Base-by-base conservation (phyloP, 2,888 invertebrate species). In the Leptopterna dolabrata region DNA sequence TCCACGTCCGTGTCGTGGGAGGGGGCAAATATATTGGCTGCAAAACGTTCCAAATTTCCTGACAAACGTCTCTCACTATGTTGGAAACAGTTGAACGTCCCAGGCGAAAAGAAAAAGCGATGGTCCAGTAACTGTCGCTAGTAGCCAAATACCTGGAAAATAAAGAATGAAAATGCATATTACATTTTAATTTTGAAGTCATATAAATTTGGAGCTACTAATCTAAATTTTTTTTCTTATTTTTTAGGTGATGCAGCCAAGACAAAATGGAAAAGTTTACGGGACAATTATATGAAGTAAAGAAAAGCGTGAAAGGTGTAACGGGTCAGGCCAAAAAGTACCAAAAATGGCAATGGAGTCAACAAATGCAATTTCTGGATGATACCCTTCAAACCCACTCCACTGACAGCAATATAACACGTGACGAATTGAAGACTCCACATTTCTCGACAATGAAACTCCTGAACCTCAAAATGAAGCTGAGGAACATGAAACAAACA, bases 31-130 rank as follows among this genome's bases (percentile, higher is more conserved):
- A 89, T 63, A 51, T 41, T 6, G 88, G 89, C 51, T 89, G 90
- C 86, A 91, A 89, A 70, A 87, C 88, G 89, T 90, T 89, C 90
- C 90, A 91, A 82, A 91, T 90, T 86, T 88, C 89, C 70, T 73
- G 51, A 89, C 91, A 91, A 71, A 91, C 90, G 89, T 91, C 90
- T 30, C 88, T 87, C 19, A 91, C 90, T 47, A 91, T 91, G 71
- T 86, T 85, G 88, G 89, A 85, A 73, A 91, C 90, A 85, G 91
- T 91, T 85, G 90, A 87, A n/a, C 89, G 88, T 87, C 91, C 91
- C 27, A 92, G 83, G 87, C 91, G 89, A 89, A 90, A 91, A 82
- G 88, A 88, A 88, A 90, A 91, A n/a, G 90, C 90, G 76, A 92
- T 88, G 84, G 91, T 90, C 85, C 90, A 90, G 89, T 89, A 91